Conservation (phyloP, 1,140 invertebrate genomes). For the Eueides isabella region DNA sequence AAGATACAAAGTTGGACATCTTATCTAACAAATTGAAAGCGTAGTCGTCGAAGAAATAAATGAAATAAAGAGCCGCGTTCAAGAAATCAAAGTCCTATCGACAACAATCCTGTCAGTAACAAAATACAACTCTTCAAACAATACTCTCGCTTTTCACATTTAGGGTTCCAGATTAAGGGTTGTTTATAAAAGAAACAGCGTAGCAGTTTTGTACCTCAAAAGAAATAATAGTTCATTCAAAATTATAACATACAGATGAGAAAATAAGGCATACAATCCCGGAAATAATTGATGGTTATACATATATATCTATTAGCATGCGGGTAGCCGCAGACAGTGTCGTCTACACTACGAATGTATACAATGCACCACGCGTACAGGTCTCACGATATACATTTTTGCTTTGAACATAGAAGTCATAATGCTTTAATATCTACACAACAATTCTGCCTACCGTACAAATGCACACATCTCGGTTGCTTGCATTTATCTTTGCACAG, state of each 20-base stretch:
- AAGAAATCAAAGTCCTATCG: conserved; percentile 25
- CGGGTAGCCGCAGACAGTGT: conserved; percentile 39
- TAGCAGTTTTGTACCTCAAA: background rate
- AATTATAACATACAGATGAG: background rate
- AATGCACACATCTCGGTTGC: conserved; percentile 44
- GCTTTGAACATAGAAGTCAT: background rate
- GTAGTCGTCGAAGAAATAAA: conserved; percentile 6
- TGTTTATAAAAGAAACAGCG: conserved; percentile 35
- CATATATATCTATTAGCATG: conserved; percentile 36
- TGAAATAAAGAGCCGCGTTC: conserved; percentile 15
- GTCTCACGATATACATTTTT: background rate
- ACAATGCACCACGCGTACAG: conserved; percentile 10
- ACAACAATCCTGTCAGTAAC: conserved; percentile 31
- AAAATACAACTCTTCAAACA: conserved; percentile 34
- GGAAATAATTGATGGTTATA: conserved; percentile 2
- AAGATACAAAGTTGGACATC: background rate
- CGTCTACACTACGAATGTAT: conserved; percentile 32
- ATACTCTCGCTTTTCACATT: conserved; percentile 34
- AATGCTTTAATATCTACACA: conserved; percentile 11
- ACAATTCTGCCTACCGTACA: conserved; percentile 21
- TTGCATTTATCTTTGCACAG: conserved; percentile 56
- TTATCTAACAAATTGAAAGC: conserved; percentile 7
- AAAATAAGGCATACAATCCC: conserved; percentile 8
- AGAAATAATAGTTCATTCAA: background rate
- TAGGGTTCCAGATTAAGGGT: conserved; percentile 37